Percentiles rank a stretch among this genome's conserved stretches.
Conservation (phyloP, 2,888 invertebrate genomes). For the Sericinus montela region DNA sequence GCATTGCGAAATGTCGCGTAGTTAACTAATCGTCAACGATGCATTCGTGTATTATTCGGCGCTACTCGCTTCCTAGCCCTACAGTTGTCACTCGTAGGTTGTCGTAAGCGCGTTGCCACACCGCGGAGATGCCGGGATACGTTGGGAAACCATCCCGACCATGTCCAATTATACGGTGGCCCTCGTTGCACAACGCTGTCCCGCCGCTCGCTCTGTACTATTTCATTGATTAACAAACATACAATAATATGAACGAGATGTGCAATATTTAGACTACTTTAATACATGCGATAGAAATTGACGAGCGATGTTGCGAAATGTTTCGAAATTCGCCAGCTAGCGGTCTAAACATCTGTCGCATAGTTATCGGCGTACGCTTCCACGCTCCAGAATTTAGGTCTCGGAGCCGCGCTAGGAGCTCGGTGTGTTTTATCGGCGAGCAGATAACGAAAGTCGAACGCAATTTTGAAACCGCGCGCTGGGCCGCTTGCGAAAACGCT, state of each 20-base stretch:
- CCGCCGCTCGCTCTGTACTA: constrained; percentile 51
- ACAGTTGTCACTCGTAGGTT: constrained; percentile 60
- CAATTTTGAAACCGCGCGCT: constrained; percentile 75
- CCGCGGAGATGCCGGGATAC: constrained; percentile 65
- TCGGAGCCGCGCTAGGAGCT: constrained; percentile 64
- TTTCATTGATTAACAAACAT: constrained; percentile 49
- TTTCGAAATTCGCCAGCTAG: constrained; percentile 20
- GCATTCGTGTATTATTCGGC: constrained; percentile 41
- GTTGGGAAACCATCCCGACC: constrained; percentile 77
- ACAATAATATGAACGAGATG: constrained; percentile 1
- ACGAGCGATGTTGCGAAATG: constrained; percentile 5
- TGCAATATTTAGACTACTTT: neutral
- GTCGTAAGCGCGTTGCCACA: constrained; percentile 73
- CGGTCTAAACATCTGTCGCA: constrained; percentile 10
- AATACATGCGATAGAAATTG: neutral
- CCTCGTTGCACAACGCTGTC: constrained; percentile 47
- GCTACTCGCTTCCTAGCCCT: constrained; percentile 52
- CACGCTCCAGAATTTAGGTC: constrained; percentile 57
- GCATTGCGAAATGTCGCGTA: constrained; percentile 53
- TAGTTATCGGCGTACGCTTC: constrained; percentile 19
- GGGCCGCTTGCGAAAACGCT: constrained; percentile 79
- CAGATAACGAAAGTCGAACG: constrained; percentile 74
- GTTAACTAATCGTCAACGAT: constrained; percentile 51
- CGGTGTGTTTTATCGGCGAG: constrained; percentile 71
- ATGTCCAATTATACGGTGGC: constrained; percentile 69